These are phyloP conservation scores for Nannospalax galili DNA, from an alignment of 2,113 vertebrate genomes.

Conservation along the genomic window DNA sequence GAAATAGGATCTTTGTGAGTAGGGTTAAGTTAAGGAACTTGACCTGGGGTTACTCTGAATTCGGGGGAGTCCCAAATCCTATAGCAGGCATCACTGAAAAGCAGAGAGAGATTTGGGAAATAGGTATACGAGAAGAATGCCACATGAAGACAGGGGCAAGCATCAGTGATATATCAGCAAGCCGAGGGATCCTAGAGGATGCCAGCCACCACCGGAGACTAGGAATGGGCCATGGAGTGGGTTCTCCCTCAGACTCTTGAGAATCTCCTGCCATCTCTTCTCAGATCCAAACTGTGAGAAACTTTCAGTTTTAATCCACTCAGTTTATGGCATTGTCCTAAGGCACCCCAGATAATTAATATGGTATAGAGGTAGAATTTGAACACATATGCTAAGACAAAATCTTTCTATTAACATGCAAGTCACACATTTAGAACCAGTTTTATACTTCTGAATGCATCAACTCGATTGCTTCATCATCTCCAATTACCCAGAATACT, in stretches of 20 bases:
- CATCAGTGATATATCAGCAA: neutral
- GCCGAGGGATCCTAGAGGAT: neutral
- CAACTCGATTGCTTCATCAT: neutral
- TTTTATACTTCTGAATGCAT: neutral
- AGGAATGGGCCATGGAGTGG: no score
- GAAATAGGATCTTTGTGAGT: neutral
- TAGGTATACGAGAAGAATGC: fast-evolving
- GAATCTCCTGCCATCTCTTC: no score
- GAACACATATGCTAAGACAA: neutral
- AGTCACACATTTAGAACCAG: neutral
- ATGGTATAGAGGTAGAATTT: neutral
- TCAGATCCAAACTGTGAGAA: fast-evolving
- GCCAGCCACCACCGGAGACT: neutral
- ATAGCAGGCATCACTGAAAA: neutral
- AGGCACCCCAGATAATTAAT: neutral
- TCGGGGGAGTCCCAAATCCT: neutral
- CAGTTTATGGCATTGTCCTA: fast-evolving
- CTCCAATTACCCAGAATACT: neutral
- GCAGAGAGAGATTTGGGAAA: neutral
- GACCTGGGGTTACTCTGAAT: neutral
- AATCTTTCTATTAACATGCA: neutral
- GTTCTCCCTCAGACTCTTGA: neutral
- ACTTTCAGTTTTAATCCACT: fast-evolving
- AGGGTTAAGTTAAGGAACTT: neutral
- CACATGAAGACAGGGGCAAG: neutral